Evolutionary conservation across 2,113 vertebrate species (phyloP).

Genomic region (Tringa solitaria): DNA sequence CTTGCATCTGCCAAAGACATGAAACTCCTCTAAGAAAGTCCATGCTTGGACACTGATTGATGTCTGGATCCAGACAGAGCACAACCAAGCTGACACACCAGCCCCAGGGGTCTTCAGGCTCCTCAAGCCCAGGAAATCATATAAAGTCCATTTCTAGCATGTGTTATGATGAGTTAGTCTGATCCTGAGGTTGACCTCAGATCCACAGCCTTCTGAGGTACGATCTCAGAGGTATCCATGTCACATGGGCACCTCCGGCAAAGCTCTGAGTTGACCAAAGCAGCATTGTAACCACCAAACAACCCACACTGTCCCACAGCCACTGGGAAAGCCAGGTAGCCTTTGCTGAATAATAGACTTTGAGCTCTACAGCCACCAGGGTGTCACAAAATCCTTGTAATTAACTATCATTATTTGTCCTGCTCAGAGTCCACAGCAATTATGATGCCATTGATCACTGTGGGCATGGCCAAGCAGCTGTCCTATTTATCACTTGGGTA

Average conservation of each 20-base stretch:
- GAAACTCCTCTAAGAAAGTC: not conserved
- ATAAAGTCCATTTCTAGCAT: not conserved
- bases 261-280: not conserved
- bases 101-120: not conserved
- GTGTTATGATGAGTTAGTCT: not conserved
- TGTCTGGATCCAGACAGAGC: not conserved
- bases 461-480: not conserved
- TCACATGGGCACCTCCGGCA: not conserved
- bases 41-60: not conserved
- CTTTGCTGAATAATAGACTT: not conserved
- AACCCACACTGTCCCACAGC: not conserved
- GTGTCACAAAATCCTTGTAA: not conserved
- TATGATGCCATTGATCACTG: not conserved
- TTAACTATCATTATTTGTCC: not conserved
- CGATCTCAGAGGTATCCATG: not conserved
- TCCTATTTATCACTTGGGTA: not conserved
- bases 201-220: not conserved
- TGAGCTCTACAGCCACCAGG: not conserved
- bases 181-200: not conserved
- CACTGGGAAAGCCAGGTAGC: not conserved
- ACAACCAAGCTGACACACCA: fast-evolving
- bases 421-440: not conserved
- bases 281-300: not conserved
- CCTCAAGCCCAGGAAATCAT: not conserved
- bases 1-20: not conserved